Percentiles rank a stretch among this genome's conserved stretches.
phyloP scores from a whole-genome alignment of 92 coral and sea anemone species.

The Epizoanthus ramosus region DNA sequence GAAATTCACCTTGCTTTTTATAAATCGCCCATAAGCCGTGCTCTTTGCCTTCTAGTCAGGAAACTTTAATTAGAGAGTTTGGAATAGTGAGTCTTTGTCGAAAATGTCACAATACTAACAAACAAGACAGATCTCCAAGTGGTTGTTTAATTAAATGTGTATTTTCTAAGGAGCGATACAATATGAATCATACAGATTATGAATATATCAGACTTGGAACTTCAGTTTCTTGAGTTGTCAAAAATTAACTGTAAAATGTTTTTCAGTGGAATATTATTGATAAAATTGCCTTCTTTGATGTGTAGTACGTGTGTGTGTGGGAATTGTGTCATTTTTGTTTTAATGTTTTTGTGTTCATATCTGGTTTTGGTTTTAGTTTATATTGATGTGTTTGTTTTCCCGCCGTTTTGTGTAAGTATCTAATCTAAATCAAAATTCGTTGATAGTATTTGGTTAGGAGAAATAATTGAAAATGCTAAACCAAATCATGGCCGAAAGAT shows the following conservation, averaged over 20 bases:
- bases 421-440: conserved; percentile 40
- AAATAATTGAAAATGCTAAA: background rate
- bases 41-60: background rate
- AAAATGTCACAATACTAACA: conserved; percentile 22
- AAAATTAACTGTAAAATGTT: background rate
- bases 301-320: background rate
- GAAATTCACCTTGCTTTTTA: conserved; percentile 12
- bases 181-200: background rate
- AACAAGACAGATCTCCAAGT: conserved; percentile 19
- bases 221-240: background rate
- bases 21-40: background rate
- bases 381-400: conserved; percentile 33
- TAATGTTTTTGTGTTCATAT: conserved; percentile 20
- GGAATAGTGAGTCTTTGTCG: conserved; percentile 17
- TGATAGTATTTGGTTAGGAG: background rate
- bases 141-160: conserved; percentile 36
- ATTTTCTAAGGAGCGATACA: background rate
- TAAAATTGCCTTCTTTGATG: background rate
- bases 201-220: background rate
- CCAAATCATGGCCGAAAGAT: no score
- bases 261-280: background rate
- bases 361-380: conserved; percentile 4
- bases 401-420: conserved; percentile 36
- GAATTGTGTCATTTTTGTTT: conserved; percentile 17
- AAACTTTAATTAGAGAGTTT: conserved; percentile 18